Base-by-base conservation (phyloP, 2,113 vertebrate genomes). In the Colossoma macropomum region DNA sequence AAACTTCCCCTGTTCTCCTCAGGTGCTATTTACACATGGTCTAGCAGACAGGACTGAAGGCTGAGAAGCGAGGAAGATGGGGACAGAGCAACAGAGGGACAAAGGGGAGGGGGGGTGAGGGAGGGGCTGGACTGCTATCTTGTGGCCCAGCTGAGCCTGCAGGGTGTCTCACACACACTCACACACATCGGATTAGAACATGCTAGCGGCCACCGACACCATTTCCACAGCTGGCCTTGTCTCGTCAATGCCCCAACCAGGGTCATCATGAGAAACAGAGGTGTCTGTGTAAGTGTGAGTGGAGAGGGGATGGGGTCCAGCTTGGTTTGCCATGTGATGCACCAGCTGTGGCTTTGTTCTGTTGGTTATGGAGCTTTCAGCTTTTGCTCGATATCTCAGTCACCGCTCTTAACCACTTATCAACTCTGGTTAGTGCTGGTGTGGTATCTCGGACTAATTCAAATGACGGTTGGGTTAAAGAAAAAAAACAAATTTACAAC, bases 141-240 rank as follows among this genome's bases (percentile, higher is more conserved):
- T 86, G 87, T 85, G 74, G 80, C 83, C 82, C 91, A 86, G 84
- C 75, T 86, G 90, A 86, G 87, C 89, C 84, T 86, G 84, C 85
- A 66, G 87, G 68, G 63, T 75, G 65, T 87, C 38, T 68, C 68
- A 80, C 68, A 88, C 60, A 56, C 63, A 71, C 52, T 66, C 17
- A 52, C 52, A 52, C 75, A 71, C n/a, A 12, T 60, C 73, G 89
- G 88, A 92, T 90, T 89, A 91, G 81, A 86, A 87, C 86, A 85
- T 85, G 82, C 86, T 87, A 76, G 90, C 86, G 73, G 85, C 60
- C 71, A 63, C 77, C 89, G 90, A 92, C 91, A 91, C 89, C 69
- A 78, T 88, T 89, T 89, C 87, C 90, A 88, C 88, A 91, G 89
- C 91, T 92, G 88, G 56, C 74, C 65, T 16, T 19, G 52, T 54